Conservation (phyloP, 2,113 vertebrate species). For the Cryptomyrus ogoouensis region DNA sequence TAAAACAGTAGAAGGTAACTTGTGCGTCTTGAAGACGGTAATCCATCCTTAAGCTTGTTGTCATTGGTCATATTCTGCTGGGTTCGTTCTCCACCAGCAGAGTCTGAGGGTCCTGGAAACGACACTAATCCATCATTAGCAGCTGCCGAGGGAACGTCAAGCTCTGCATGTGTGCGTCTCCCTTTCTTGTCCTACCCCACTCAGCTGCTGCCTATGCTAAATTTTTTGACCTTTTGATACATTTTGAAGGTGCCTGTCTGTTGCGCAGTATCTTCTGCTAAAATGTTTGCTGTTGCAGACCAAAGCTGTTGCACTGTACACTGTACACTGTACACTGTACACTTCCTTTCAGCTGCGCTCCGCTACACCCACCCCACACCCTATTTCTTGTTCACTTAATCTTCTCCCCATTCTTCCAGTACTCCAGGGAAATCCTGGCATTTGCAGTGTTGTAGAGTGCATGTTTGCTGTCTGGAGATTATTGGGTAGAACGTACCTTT, state of each 20-base stretch:
- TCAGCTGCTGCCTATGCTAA: neutral
- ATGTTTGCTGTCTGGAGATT: neutral
- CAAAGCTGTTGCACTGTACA: neutral
- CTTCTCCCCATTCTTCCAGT: neutral
- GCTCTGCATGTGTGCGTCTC: neutral
- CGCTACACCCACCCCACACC: neutral
- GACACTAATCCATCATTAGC: neutral
- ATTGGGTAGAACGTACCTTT: neutral
- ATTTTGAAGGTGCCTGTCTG: neutral
- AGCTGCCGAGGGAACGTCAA: neutral
- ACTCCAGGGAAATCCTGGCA: neutral
- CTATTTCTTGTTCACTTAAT: neutral
- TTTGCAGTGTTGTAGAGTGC: neutral
- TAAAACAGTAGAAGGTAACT: neutral
- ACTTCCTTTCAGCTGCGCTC: neutral
- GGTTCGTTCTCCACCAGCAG: neutral
- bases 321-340: neutral
- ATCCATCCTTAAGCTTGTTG: neutral
- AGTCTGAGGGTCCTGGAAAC: neutral
- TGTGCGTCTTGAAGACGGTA: neutral
- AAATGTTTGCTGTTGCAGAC: neutral
- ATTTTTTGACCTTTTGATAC: neutral
- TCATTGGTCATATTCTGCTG: neutral
- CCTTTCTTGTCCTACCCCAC: neutral
- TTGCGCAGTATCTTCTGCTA: conserved; percentile 11